Evolutionary conservation across 2,888 invertebrate species (phyloP).

Genomic region (Scotopteryx bipunctaria): DNA sequence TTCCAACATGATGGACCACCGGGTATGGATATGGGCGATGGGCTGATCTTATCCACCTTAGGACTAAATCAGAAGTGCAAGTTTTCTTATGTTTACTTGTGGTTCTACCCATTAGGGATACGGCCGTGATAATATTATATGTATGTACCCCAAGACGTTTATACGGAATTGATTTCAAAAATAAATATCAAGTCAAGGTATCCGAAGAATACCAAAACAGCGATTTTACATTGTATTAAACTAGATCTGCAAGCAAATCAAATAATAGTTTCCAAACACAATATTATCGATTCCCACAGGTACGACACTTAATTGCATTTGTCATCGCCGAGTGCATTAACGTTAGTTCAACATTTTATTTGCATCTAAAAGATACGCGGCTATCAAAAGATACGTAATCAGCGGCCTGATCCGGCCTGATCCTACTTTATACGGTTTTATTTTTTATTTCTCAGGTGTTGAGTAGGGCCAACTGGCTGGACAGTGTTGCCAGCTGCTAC

Average conservation of each 20-base stretch:
- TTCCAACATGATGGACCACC: too few relatives aligned
- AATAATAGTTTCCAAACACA: background rate
- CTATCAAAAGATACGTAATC: slow-evolving; percentile 39
- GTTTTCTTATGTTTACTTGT: too few relatives aligned
- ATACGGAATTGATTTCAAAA: too few relatives aligned
- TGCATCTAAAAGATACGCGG: slow-evolving; percentile 24
- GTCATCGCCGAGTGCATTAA: slow-evolving; percentile 42
- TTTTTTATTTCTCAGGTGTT: slow-evolving; percentile 20
- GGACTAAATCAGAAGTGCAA: too few relatives aligned
- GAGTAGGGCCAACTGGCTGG: slow-evolving; percentile 8
- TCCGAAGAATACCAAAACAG: background rate
- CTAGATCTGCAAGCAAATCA: slow-evolving; percentile 3
- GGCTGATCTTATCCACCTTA: too few relatives aligned
- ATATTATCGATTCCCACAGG: slow-evolving; percentile 25
- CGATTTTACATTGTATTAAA: background rate
- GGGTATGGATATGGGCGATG: too few relatives aligned
- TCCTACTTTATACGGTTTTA: slow-evolving; percentile 33
- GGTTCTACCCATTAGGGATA: too few relatives aligned
- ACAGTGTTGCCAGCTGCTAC: slow-evolving; percentile 5
- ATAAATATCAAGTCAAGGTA: background rate
- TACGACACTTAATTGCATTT: slow-evolving; percentile 42
- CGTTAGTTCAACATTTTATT: slow-evolving; percentile 47
- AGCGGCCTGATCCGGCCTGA: slow-evolving; percentile 38
- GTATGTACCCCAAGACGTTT: too few relatives aligned
- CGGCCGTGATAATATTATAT: too few relatives aligned